Conservation (phyloP, 1,140 invertebrate genomes). For the Nylanderia fulva region DNA sequence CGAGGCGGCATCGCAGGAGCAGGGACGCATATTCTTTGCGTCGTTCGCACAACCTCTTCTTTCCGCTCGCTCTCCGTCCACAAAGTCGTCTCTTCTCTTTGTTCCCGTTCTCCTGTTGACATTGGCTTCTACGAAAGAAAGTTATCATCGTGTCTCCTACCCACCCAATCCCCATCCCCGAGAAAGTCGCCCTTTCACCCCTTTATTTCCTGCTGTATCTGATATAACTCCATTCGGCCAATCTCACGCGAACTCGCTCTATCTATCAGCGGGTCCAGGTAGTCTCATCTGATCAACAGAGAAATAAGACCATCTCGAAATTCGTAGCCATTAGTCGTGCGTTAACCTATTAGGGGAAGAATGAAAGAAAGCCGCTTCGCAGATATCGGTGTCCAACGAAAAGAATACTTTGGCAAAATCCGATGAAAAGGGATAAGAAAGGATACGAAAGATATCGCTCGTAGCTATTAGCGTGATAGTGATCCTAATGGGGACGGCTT, state of each 20-base stretch:
- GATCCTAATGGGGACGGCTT: slow-evolving; percentile 38
- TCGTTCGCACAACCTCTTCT: slow-evolving; percentile 38
- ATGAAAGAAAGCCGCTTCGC: slow-evolving; percentile 44
- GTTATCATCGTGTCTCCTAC: slow-evolving; percentile 65
- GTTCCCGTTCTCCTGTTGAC: neutral
- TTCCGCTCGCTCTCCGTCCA: neutral
- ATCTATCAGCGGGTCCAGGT: slow-evolving; percentile 45
- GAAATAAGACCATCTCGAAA: slow-evolving; percentile 44
- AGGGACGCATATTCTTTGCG: slow-evolving; percentile 56
- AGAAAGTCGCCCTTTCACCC: slow-evolving; percentile 5
- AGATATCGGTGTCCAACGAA: slow-evolving; percentile 19
- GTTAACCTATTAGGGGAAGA: slow-evolving; percentile 45
- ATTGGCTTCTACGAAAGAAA: slow-evolving; percentile 67
- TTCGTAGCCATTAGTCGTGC: slow-evolving; percentile 49
- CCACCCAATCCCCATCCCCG: no score
- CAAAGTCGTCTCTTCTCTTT: slow-evolving; percentile 56
- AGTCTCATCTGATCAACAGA: slow-evolving; percentile 1
- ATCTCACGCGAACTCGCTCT: slow-evolving; percentile 63
- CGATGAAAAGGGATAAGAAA: slow-evolving; percentile 38
- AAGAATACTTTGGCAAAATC: slow-evolving; percentile 13
- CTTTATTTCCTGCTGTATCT: neutral
- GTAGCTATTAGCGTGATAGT: slow-evolving; percentile 51
- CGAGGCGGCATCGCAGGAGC: slow-evolving; percentile 68
- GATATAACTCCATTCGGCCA: slow-evolving; percentile 69
- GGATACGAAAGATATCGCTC: slow-evolving; percentile 36